Conservation (phyloP, 2,113 vertebrate genomes). For the Clarias batrachus region DNA sequence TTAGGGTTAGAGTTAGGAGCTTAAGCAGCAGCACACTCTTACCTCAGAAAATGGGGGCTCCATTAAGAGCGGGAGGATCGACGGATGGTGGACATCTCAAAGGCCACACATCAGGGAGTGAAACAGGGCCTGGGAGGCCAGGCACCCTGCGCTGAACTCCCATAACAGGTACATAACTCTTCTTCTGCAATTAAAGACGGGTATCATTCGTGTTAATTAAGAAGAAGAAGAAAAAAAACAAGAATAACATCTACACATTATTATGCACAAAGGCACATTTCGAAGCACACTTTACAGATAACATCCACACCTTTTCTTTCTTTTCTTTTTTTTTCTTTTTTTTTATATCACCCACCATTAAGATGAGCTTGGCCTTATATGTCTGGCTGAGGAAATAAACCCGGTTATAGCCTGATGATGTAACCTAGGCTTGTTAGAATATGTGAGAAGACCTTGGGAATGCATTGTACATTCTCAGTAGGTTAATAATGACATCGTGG, state of each 20-base stretch:
- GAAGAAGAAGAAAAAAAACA: background rate
- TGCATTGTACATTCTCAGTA: background rate
- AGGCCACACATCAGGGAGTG: conserved; percentile 60
- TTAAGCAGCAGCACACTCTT: conserved; percentile 14
- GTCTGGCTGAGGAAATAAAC: background rate
- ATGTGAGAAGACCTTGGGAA: background rate
- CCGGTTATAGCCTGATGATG: background rate
- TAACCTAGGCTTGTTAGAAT: background rate
- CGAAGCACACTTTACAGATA: background rate
- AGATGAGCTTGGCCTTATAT: background rate
- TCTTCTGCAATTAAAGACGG: conserved; percentile 29
- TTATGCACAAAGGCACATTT: background rate
- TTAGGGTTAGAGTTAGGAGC: background rate
- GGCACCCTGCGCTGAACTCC: conserved; percentile 56
- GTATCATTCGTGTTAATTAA: too few relatives aligned
- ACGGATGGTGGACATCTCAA: conserved; percentile 73
- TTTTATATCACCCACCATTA: background rate
- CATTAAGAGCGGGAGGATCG: conserved; percentile 71
- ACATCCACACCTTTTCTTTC: background rate
- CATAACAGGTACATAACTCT: conserved; percentile 62
- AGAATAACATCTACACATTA: background rate
- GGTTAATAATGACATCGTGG: conserved; percentile 7
- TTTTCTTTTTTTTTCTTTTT: background rate
- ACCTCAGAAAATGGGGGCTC: conserved; percentile 73
- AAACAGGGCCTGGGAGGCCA: conserved; percentile 44